Evolutionary conservation across 2,113 vertebrate genomes (phyloP), one percentile per base, ranked within the genome.

Genomic region (Solea solea): DNA sequence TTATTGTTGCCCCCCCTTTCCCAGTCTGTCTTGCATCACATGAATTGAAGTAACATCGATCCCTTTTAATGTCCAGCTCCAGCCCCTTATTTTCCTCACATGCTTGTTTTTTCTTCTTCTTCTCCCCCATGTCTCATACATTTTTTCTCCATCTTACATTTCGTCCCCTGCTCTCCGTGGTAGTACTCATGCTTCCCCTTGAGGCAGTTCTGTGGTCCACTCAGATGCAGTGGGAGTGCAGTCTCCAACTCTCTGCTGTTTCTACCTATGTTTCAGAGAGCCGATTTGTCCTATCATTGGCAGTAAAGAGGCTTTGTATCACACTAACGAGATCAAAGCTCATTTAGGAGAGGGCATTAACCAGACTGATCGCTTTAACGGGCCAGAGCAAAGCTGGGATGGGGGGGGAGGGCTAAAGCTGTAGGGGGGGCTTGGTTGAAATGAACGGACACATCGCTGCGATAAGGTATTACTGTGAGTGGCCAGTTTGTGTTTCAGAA

Each of bases 221-320:
- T 78, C 74, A 2, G 71, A 80, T 67, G 71, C 46, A 83, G 68
- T 8, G 15, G 49, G 53, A 76, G 64, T 76, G 60, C 78, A 79
- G 71, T 82, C 59, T 63, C 65, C 55, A 55, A 50, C 84, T 72
- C 78, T 50, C 61, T 52, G 66, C 53, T 8, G 2, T 10, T 51
- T 54, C 55, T 53, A 70, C 51, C 67, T 48, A 65, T 74, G 42
- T 85, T 72, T 62, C 28, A 2, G 21, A 75, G 83, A 91, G 87
- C 87, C 80, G 86, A 90, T 92, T 91, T 91, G 78, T 86, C 84
- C 85, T 91, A 92, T 93, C 91, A 64, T 80, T 92, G 86, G 90
- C 86, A 88, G 89, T 85, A 93, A 93, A 93, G 92, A 91, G 87
- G 92, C 90, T 93, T 93, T 93, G 89, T 91, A 84, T 92, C 49